Percentiles rank a stretch among this genome's conserved stretches.
phyloP scores from a whole-genome alignment of 2,113 vertebrate genomes.

The Aldabrachelys gigantea region DNA sequence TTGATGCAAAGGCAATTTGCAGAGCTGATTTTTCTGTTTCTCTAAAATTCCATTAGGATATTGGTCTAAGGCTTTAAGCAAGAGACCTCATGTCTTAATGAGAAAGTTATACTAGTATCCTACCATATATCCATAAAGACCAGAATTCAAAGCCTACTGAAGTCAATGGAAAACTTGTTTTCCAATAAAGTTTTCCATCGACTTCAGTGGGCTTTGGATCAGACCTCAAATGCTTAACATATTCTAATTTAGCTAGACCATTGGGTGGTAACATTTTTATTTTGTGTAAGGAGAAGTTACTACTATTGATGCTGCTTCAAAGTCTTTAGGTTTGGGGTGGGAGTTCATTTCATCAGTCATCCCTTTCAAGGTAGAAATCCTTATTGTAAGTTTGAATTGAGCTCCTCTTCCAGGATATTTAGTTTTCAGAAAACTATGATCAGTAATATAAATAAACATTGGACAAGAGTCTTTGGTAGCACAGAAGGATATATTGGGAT shows the following conservation, averaged over 20 bases:
- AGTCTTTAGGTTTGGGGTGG: not conserved
- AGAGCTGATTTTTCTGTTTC: not conserved
- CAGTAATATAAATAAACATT: not conserved
- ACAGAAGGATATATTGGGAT: not conserved
- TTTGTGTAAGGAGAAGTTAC: not conserved
- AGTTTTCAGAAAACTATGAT: not conserved
- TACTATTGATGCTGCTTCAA: not conserved
- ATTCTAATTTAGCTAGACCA: not conserved
- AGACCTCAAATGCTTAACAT: not conserved
- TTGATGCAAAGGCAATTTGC: not conserved
- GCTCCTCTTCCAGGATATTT: not conserved
- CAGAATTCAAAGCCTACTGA: not conserved
- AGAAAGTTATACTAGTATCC: not conserved
- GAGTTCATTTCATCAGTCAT: not conserved
- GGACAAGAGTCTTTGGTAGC: slow-evolving; percentile 10
- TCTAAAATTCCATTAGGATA: not conserved
- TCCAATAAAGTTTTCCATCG: not conserved
- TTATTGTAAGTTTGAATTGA: not conserved
- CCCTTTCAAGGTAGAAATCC: not conserved
- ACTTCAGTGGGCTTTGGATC: not conserved
- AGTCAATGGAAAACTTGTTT: not conserved
- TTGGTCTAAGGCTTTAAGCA: not conserved
- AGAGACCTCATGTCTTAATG: not conserved
- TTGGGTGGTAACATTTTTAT: not conserved
- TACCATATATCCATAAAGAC: not conserved